These are phyloP conservation scores for Pampus argenteus DNA, from an alignment of 2,797 vertebrate species.

Conservation along the genomic window DNA sequence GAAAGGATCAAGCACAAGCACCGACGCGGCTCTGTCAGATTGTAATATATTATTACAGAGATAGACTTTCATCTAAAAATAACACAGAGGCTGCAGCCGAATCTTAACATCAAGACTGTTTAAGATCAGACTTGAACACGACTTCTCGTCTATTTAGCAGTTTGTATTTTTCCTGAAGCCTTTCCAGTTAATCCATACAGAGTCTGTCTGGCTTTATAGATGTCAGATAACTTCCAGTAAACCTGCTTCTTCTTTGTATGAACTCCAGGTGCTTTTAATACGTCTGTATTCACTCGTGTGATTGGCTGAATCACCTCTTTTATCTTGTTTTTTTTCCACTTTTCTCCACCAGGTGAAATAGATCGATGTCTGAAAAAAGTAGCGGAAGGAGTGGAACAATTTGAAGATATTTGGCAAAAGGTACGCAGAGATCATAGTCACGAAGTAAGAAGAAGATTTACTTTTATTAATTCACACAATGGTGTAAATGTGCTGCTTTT, in stretches of 20 bases:
- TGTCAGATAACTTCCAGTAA: too few species aligned
- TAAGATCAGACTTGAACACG: conserved; percentile 33
- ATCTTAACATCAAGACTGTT: conserved; percentile 43
- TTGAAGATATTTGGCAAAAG: conserved; percentile 96
- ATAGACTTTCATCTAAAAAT: conserved; percentile 73
- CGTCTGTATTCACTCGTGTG: background rate
- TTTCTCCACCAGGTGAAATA: conserved; percentile 87
- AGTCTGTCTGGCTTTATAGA: too few species aligned
- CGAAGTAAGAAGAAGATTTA: too few species aligned
- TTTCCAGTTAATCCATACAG: too few species aligned
- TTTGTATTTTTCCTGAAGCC: too few species aligned
- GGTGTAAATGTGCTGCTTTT: too few species aligned
- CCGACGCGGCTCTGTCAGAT: conserved; percentile 26
- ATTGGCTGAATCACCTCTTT: background rate
- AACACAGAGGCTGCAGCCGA: conserved; percentile 33
- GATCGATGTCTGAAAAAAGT: conserved; percentile 96
- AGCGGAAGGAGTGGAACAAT: conserved; percentile 92
- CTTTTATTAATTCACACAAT: too few species aligned
- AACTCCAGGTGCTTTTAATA: too few species aligned
- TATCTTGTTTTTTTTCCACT: background rate
- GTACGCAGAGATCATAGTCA: conserved; percentile 66
- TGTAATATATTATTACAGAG: conserved; percentile 70
- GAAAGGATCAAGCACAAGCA: conserved; percentile 32
- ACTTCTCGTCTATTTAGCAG: background rate
- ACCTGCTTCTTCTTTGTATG: too few species aligned